phyloP scores from a whole-genome alignment of 2,113 vertebrate species.

The Rhinoderma darwinii region DNA sequence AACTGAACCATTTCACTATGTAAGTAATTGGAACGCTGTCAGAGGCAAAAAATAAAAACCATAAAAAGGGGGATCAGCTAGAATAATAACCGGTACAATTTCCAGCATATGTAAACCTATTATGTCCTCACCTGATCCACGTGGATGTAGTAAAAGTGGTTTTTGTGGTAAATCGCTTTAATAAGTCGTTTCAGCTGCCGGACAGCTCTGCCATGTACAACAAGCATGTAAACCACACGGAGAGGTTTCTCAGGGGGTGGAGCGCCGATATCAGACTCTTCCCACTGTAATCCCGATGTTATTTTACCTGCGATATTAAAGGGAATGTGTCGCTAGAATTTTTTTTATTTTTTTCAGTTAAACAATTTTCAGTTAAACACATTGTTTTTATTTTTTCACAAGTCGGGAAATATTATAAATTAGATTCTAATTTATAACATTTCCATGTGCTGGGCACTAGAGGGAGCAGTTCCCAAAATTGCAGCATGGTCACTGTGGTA shows the following conservation, averaged over 20 bases:
- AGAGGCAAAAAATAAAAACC: not conserved
- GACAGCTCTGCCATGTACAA: slow-evolving; percentile 90
- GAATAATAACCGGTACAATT: not conserved
- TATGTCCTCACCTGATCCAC: slow-evolving; percentile 86
- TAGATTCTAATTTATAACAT: too few relatives aligned
- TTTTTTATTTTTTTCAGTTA: too few relatives aligned
- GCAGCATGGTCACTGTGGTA: too few relatives aligned
- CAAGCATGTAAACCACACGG: slow-evolving; percentile 89
- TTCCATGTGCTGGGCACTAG: too few relatives aligned
- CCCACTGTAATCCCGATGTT: slow-evolving; percentile 80
- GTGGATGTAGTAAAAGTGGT: slow-evolving; percentile 96
- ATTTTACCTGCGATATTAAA: slow-evolving; percentile 74
- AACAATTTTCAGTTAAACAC: too few relatives aligned
- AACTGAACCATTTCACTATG: slow-evolving; percentile 85
- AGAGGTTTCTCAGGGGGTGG: slow-evolving; percentile 78
- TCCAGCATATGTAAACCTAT: not conserved
- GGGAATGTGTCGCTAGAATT: too few relatives aligned
- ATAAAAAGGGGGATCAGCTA: not conserved
- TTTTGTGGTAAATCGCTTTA: slow-evolving; percentile 92
- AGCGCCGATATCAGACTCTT: slow-evolving; percentile 78
- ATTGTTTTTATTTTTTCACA: too few relatives aligned
- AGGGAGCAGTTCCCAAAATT: too few relatives aligned
- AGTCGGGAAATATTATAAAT: too few relatives aligned
- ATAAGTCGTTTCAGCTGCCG: slow-evolving; percentile 93
- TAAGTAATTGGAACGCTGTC: slow-evolving; percentile 90